Evolutionary conservation across 2,113 vertebrate genomes (phyloP).

Genomic region (Brachyhypopomus gauderio): DNA sequence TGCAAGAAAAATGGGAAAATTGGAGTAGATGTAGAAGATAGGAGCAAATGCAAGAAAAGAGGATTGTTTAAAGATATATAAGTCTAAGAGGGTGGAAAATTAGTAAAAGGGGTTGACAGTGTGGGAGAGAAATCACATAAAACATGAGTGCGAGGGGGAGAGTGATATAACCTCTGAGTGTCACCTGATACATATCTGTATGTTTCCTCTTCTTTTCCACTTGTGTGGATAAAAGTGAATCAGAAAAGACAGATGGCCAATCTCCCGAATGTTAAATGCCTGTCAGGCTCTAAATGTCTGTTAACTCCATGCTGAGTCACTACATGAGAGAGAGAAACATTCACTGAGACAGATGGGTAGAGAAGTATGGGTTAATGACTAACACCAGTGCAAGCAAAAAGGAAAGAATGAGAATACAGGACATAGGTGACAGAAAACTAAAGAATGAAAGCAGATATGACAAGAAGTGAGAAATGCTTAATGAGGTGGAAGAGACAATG

Average conservation of each 20-base stretch:
- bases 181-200: constrained; percentile 9
- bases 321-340: constrained; percentile 8
- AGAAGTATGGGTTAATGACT: neutral
- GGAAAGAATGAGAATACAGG: neutral
- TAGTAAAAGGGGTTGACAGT: no score
- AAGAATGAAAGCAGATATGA: no score
- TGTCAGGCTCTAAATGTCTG: constrained; percentile 18
- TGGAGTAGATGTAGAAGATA: neutral
- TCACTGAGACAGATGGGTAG: neutral
- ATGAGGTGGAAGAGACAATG: no score
- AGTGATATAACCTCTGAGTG: neutral
- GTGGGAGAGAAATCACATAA: neutral
- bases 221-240: constrained; percentile 38
- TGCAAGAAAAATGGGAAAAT: no score
- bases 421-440: neutral
- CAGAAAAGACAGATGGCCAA: constrained; percentile 38
- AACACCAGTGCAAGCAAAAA: neutral
- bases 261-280: constrained; percentile 32
- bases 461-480: no score
- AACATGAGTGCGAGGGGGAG: neutral
- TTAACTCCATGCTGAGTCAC: neutral
- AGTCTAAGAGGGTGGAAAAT: neutral
- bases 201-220: neutral
- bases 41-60: neutral
- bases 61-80: neutral